phyloP scores from a whole-genome alignment of 2,113 vertebrate species.

The Saguinus midas region DNA sequence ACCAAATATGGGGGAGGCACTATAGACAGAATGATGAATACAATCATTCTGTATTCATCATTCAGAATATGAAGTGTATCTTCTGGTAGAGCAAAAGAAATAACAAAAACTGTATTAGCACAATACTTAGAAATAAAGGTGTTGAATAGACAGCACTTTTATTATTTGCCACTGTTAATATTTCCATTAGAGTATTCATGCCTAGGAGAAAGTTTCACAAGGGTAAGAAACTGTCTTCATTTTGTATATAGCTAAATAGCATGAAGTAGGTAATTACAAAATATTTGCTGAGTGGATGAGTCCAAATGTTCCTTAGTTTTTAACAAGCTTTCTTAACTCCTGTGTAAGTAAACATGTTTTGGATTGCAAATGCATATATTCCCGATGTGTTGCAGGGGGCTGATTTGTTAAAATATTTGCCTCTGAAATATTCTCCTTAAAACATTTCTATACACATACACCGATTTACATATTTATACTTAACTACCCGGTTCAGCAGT shows the following conservation, averaged over 20 bases:
- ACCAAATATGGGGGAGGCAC: background rate
- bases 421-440: constrained; percentile 14
- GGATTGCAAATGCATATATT: background rate
- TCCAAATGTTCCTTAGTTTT: background rate
- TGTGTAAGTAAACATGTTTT: background rate
- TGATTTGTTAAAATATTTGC: background rate
- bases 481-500: background rate
- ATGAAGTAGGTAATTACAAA: background rate
- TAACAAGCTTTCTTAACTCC: background rate
- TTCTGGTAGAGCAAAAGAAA: background rate
- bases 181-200: background rate
- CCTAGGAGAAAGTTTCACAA: background rate
- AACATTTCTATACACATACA: background rate
- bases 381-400: too few relatives aligned
- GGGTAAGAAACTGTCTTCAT: background rate
- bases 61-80: background rate
- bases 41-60: background rate
- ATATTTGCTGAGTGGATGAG: background rate
- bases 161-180: background rate
- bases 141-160: background rate
- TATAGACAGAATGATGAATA: background rate
- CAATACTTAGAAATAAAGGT: background rate
- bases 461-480: background rate
- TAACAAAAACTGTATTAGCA: background rate
- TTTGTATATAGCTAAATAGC: background rate